These are phyloP conservation scores for Tetraneura akinire DNA, from an alignment of 1,140 invertebrate genomes.

Conservation along the genomic window DNA sequence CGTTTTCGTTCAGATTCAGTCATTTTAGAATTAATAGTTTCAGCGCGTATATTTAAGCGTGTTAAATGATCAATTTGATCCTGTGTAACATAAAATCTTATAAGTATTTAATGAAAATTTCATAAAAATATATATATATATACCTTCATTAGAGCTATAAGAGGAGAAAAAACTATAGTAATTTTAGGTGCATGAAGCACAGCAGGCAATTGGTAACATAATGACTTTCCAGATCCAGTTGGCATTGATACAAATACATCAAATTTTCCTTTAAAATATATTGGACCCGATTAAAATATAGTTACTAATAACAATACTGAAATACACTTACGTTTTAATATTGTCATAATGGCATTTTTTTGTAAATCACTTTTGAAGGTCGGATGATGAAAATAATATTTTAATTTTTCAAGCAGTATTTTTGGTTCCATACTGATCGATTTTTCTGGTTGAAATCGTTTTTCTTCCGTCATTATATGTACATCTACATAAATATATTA, in stretches of 20 bases:
- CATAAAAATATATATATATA: neutral
- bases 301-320: neutral
- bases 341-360: constrained; percentile 61
- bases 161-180: constrained; percentile 70
- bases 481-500: neutral
- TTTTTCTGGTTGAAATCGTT: neutral
- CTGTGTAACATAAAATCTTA: constrained; percentile 55
- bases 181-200: constrained; percentile 63
- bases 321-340: constrained; percentile 60
- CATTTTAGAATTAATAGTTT: constrained; percentile 89
- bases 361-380: constrained; percentile 64
- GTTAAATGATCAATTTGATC: constrained; percentile 65
- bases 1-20: constrained; percentile 69
- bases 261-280: constrained; percentile 59
- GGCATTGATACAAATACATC: constrained; percentile 76
- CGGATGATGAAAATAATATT: constrained; percentile 23
- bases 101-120: neutral
- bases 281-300: neutral
- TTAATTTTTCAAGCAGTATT: constrained; percentile 2
- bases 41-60: constrained; percentile 71
- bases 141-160: constrained; percentile 71
- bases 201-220: constrained; percentile 73
- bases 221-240: constrained; percentile 72
- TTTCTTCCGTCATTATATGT: constrained; percentile 1
- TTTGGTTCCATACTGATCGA: neutral